Conservation (phyloP, 2,797 vertebrate genomes). For the Neosilurus hyrtlii region DNA sequence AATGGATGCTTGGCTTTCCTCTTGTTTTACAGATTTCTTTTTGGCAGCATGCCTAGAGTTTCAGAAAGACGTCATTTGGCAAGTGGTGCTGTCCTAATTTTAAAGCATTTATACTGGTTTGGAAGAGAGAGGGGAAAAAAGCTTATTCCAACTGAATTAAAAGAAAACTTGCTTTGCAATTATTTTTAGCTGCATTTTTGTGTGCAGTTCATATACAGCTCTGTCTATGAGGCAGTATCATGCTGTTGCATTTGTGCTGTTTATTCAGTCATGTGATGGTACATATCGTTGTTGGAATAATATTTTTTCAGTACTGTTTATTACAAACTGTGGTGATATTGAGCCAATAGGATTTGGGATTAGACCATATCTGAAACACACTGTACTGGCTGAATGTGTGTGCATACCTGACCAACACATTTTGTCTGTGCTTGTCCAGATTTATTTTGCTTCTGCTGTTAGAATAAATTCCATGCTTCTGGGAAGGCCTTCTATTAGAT, state of each 20-base stretch:
- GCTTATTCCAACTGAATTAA: conserved; percentile 33
- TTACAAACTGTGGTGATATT: neutral
- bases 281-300: neutral
- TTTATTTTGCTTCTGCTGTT: neutral
- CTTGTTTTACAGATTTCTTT: conserved; percentile 54
- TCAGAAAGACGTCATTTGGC: conserved; percentile 58
- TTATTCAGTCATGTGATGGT: conserved; percentile 10
- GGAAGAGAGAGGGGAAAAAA: neutral
- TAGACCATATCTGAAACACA: neutral
- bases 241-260: conserved; percentile 8
- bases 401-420: neutral
- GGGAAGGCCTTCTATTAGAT: neutral
- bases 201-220: neutral
- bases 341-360: neutral
- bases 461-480: neutral
- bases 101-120: conserved; percentile 55
- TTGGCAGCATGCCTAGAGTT: conserved; percentile 58
- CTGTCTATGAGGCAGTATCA: neutral
- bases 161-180: conserved; percentile 41
- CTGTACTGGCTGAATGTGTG: neutral
- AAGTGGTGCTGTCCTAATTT: conserved; percentile 56
- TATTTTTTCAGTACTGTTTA: neutral
- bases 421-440: neutral
- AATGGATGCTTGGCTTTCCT: conserved; percentile 58
- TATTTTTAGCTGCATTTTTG: conserved; percentile 26